Evolutionary conservation across 92 coral and sea anemone genomes (phyloP), one percentile per base, ranked within the genome.

Genomic region (Micromussa lordhowensis): DNA sequence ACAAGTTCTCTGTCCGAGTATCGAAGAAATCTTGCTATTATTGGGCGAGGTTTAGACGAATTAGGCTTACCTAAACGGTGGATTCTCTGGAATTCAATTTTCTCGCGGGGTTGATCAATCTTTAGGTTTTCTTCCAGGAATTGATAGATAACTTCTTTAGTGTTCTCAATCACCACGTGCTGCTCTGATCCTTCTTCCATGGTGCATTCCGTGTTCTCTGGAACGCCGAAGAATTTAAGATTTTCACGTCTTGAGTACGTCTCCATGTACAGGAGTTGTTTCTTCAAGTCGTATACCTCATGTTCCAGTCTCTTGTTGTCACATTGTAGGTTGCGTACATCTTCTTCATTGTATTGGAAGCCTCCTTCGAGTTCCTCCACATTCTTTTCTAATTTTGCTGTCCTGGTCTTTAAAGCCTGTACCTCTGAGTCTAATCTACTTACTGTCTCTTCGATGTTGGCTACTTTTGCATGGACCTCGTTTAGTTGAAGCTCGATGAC

Each of bases 21-120:
- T 32, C 71, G 49, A 34, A 79, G 70, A 63, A 79, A 79, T 24
- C 82, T 30, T 13, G 82, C 49, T 26, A 57, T 79, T 14, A 57
- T 79, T 79, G 82, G 69, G 59, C 48, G 59, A 22, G 82, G 40
- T 35, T 57, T 79, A 22, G 13, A 24, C 17, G 34, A 38, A 68
- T 57, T 31, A 30, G 38, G 34, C 82, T 57, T 79, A 26, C 82
- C 82, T 31, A 79, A 30, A 32, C 48, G 70, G 61, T 79, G 82
- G 15, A 79, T 29, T 77, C 59, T 40, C 63, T 77, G 80, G 12
- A 77, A 35, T 26, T 48, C 80, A 13, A 77, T 48, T 49, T 77
- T 40, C 2, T 77, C 61, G 35, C 63, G 80, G 7, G 80, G 61
- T 4, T 15, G 59, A 7, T 44, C 35, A 22, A 76, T 76, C 30